These are phyloP conservation scores for Polydrusus pterygomalis DNA, from an alignment of 2,888 invertebrate species.

Conservation along the genomic window DNA sequence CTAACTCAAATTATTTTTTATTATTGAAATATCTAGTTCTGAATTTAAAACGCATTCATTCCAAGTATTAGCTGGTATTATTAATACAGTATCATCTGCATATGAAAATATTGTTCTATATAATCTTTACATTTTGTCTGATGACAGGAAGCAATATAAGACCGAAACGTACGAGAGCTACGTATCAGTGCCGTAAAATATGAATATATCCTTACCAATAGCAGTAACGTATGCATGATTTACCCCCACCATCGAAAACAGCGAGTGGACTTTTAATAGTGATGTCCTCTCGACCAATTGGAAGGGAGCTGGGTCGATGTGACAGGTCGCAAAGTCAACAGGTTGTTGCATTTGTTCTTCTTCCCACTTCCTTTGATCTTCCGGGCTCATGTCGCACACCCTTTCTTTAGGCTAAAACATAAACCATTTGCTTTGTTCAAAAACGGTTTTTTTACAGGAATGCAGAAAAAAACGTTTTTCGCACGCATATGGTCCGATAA, in stretches of 20 bases:
- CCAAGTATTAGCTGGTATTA: too few species aligned
- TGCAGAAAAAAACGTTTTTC: background rate
- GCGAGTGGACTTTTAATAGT: conserved; percentile 92
- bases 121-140: too few species aligned
- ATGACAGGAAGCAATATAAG: too few species aligned
- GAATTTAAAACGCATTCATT: too few species aligned
- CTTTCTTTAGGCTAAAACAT: conserved; percentile 82
- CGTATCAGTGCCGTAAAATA: background rate
- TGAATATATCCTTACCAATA: conserved; percentile 77
- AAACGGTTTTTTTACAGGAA: background rate
- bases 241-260: conserved; percentile 99
- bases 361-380: conserved; percentile 96
- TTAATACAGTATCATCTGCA: too few species aligned
- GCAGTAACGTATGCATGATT: conserved; percentile 98
- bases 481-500: too few species aligned
- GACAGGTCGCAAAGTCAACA: conserved; percentile 85
- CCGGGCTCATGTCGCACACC: conserved; percentile 94
- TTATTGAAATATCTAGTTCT: too few species aligned
- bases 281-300: conserved; percentile 96
- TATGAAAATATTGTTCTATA: too few species aligned
- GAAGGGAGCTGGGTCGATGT: conserved; percentile 98
- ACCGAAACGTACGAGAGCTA: too few species aligned
- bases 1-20: too few species aligned
- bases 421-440: background rate
- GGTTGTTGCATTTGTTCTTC: conserved; percentile 89